These are phyloP conservation scores for Megaustenia siamemsis DNA, from an alignment of 2,888 invertebrate species.

Conservation along the genomic window DNA sequence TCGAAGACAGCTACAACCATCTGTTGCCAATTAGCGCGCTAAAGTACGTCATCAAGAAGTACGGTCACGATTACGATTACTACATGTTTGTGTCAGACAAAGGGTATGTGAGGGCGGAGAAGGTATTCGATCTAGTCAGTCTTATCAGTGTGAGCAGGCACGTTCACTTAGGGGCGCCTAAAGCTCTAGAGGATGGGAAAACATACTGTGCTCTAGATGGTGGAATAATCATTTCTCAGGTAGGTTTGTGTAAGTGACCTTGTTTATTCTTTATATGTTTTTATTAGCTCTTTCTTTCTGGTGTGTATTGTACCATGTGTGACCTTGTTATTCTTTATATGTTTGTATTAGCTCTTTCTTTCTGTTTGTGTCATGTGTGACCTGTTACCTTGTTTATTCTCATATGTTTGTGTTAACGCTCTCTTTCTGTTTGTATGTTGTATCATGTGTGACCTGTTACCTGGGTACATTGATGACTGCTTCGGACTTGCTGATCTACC, in stretches of 20 bases:
- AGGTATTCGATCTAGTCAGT: constrained; percentile 86
- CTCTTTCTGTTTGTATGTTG: too few relatives aligned
- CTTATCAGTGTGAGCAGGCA: constrained; percentile 91
- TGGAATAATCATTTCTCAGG: constrained; percentile 92
- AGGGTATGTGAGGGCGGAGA: constrained; percentile 90
- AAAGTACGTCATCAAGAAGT: constrained; percentile 93
- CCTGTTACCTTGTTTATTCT: neutral
- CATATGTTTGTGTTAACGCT: too few relatives aligned
- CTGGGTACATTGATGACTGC: too few relatives aligned
- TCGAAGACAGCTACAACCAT: constrained; percentile 88
- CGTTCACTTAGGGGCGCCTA: constrained; percentile 88
- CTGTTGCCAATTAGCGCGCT: constrained; percentile 92
- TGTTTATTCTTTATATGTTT: neutral
- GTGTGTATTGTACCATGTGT: neutral
- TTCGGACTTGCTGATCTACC: too few relatives aligned
- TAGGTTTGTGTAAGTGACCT: constrained; percentile 54
- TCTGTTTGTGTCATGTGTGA: too few relatives aligned
- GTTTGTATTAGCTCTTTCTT: neutral
- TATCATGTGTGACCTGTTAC: too few relatives aligned
- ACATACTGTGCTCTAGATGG: constrained; percentile 84
- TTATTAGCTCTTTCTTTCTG: neutral
- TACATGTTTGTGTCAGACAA: constrained; percentile 92
- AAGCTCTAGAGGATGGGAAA: constrained; percentile 67
- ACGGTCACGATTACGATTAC: constrained; percentile 93
- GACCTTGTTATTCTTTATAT: neutral